Conservation (phyloP, 2,797 vertebrate genomes). For the Periparus ater region DNA sequence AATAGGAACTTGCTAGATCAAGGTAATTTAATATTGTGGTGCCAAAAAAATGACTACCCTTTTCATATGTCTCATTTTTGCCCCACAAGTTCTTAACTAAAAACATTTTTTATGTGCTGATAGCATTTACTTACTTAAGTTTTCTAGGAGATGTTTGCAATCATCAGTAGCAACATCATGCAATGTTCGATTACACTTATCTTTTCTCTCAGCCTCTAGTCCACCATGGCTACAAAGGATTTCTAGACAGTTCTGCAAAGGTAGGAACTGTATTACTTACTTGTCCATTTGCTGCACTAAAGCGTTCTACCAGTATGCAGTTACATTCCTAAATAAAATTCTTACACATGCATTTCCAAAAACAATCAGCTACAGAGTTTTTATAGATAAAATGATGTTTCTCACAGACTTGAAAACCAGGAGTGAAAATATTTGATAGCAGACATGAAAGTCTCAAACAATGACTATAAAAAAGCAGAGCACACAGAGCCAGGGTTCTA, state of each 20-base stretch:
- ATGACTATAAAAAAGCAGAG: background rate
- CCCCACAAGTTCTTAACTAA: background rate
- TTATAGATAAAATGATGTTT: background rate
- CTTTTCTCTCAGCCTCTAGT: conserved; percentile 89
- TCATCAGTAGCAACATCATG: conserved; percentile 96
- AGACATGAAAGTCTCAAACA: background rate
- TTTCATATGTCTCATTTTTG: background rate
- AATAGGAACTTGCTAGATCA: background rate
- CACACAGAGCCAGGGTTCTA: background rate
- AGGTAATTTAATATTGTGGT: background rate
- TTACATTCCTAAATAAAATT: conserved; percentile 15
- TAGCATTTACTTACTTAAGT: conserved; percentile 84
- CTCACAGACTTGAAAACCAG: background rate
- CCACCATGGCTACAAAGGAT: conserved; percentile 88
- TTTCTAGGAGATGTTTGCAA: conserved; percentile 97
- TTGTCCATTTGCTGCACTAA: background rate
- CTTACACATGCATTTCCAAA: background rate
- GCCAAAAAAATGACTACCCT: background rate
- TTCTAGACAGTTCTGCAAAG: conserved; percentile 91
- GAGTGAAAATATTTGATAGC: background rate
- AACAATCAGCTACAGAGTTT: background rate
- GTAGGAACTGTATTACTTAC: conserved; percentile 65
- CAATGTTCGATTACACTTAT: conserved; percentile 89
- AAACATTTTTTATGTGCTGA: background rate
- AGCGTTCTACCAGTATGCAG: background rate